Evolutionary conservation across 2,113 vertebrate species (phyloP), one percentile per base, ranked within the genome.

Genomic region (Gavia stellata): DNA sequence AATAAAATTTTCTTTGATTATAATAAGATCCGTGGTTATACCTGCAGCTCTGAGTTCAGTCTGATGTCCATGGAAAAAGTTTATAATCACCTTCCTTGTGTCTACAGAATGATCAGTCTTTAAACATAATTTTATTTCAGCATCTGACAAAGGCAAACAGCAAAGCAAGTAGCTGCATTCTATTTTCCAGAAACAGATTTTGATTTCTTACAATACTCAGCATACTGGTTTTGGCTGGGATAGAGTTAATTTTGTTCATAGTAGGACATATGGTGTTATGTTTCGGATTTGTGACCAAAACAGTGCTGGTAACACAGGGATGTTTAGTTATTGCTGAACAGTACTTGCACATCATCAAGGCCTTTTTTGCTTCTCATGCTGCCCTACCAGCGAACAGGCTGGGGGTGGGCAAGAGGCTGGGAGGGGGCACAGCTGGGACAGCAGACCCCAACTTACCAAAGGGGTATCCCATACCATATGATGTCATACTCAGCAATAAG

Each of bases 371-470:
- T 53, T 72, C 31, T 62, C 7, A 40, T 4, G 2, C 12, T 45
- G 6, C 8, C 14, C 23, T 74, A 25, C 8, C 33, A 82, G 5
- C 0, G 1, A 77, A 29, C 8, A 8, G 16, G 15, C 7, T 19
- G 21, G 1, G 4, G 4, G 1, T 81, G 21, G 19, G 4, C 21
- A 53, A 53, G 12, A 75, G 10, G 1, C 17, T 68, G n/a, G 6
- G 25, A 52, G 10, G 11, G 3, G 8, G 16, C 38, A 45, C 9
- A 79, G 14, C 2, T 19, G 23, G 40, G 52, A 34, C 10, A 75
- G 31, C 12, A 59, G 28, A 31, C 17, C 3, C 15, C 12, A 77
- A 0, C 4, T 44, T 49, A 36, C 6, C 5, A 40, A 38, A 77
- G n/a, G 24, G 4, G 28, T n/a, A 40, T 10, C 26, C 13, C 15